These are phyloP conservation scores for Esox masquinongy DNA, from an alignment of 2,797 vertebrate genomes.

Conservation along the genomic window DNA sequence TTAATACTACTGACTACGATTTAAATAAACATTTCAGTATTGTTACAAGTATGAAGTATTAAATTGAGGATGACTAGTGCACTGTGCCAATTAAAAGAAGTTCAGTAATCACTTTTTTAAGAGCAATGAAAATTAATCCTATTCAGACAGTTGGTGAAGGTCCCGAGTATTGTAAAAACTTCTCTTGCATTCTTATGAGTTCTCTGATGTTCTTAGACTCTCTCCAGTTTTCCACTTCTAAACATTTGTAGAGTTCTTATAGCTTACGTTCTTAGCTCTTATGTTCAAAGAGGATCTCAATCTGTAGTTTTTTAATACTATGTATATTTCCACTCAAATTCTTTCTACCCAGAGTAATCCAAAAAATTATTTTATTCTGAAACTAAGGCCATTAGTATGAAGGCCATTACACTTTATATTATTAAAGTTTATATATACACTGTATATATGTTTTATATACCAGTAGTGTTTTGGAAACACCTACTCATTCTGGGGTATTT, in stretches of 20 bases:
- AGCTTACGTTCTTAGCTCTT: not conserved
- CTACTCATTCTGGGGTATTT: no score
- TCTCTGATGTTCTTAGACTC: not conserved
- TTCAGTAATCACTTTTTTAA: not conserved
- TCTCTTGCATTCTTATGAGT: not conserved
- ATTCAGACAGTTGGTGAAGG: not conserved
- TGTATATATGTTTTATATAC: no score
- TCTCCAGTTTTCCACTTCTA: not conserved
- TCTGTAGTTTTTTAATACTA: not conserved
- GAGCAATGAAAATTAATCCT: not conserved
- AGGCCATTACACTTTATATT: not conserved
- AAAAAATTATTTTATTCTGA: not conserved
- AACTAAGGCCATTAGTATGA: not conserved
- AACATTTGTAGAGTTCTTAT: not conserved
- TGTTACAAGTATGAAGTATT: not conserved
- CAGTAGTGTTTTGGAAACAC: no score
- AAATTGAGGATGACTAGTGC: not conserved
- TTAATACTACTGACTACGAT: conserved; percentile 28
- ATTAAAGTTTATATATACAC: no score
- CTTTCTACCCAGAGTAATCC: not conserved
- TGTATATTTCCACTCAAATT: not conserved
- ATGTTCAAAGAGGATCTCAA: not conserved
- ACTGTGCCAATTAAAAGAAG: not conserved
- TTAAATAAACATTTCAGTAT: not conserved
- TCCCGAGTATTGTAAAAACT: not conserved